Percentiles rank a stretch among this genome's conserved stretches.
Evolutionary conservation across 1,140 invertebrate species (phyloP).

Genomic region (Trichogramma pretiosum): DNA sequence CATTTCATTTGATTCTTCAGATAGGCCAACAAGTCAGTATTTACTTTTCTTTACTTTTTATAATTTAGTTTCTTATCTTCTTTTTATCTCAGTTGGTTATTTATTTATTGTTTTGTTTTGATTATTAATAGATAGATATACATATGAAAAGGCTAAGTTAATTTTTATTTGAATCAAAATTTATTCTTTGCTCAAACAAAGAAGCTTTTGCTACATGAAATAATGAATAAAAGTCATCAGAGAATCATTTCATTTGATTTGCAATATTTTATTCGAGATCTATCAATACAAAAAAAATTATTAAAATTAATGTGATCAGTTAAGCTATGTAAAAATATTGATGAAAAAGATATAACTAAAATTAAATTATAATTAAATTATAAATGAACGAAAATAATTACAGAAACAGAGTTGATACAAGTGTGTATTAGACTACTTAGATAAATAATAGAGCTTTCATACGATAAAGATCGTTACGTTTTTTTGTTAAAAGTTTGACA

Average conservation of each 20-base stretch:
- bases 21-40: slow-evolving; percentile 16
- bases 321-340: slow-evolving; percentile 2
- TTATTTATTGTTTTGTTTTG: too few species aligned
- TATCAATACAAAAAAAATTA: slow-evolving; percentile 7
- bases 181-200: too few species aligned
- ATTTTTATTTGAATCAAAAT: too few species aligned
- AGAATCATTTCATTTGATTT: background rate
- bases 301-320: slow-evolving; percentile 5
- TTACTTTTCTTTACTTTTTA: slow-evolving; percentile 16
- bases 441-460: slow-evolving; percentile 16
- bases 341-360: slow-evolving; percentile 9
- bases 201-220: too few species aligned
- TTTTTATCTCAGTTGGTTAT: slow-evolving; percentile 9
- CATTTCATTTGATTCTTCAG: slow-evolving; percentile 7
- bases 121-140: too few species aligned
- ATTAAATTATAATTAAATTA: slow-evolving; percentile 16
- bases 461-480: slow-evolving; percentile 20
- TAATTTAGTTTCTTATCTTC: slow-evolving; percentile 5
- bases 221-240: background rate
- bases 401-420: slow-evolving; percentile 9
- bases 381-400: slow-evolving; percentile 12
- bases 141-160: too few species aligned
- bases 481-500: slow-evolving; percentile 20
- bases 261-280: background rate
- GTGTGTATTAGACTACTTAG: slow-evolving; percentile 15